Base-by-base conservation (phyloP, 2,888 invertebrate genomes). In the Agonopterix subpropinquella region DNA sequence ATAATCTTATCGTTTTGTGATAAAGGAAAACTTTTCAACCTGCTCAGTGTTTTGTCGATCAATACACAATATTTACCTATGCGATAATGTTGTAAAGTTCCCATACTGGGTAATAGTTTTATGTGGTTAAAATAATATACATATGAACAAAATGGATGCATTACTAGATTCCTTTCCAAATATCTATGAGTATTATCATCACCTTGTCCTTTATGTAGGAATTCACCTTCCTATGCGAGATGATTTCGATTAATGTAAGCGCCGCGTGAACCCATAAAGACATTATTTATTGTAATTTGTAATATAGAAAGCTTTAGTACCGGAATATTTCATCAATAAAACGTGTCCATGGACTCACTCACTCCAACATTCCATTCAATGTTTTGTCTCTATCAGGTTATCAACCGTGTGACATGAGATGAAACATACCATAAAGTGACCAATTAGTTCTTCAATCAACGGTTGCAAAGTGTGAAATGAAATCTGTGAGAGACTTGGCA, bases 1-100 rank as follows among this genome's bases (percentile, higher is more conserved):
- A 67, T 72, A 80, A 85, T 84, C 86, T 85, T 83, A 86, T 85
- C 85, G 77, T 61, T 50, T 50, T 55, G 61, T 69, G 83, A 84
- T 84, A 83, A 80, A 77, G 70, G 69, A 66, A 70, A 75, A 74
- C 71, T 69, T 67, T 62, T 62, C 61, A 58, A 62, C 54, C 56
- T 57, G 59, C 69, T 67, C 67, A 66, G 55, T 37, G 39, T 47
- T 41, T 55, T 58, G 54, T 54, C 69, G 67, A 79, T 82, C 80
- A 65, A 81, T 81, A 28, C 28, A 28, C 28, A 78, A 37, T 46
- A 28, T 18, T 41, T 41, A 46, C 41, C 35, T 47, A 15, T n/a
- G 35, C 4, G 4, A 36, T 11, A 42, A 36, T 13, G 8, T 15
- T 45, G n/a, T 36, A 37, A 37, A 9, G 8, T 5, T 36, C 18